Evolutionary conservation across 1,140 invertebrate genomes (phyloP), one percentile per base, ranked within the genome.

Genomic region (Rhagoletis zephyria): DNA sequence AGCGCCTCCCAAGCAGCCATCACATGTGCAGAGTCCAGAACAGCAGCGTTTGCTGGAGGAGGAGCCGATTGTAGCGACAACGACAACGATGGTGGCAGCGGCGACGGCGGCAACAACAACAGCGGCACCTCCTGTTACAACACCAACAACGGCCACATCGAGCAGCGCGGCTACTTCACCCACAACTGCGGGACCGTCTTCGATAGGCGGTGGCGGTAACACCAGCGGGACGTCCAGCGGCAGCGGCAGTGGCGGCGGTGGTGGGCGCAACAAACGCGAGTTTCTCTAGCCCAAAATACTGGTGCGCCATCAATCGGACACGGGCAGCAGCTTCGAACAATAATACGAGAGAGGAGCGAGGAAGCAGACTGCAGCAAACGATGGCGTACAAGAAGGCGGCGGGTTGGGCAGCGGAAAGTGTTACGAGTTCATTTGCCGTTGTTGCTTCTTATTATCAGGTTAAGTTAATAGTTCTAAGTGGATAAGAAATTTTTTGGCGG

Each of bases 1-100:
- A 61, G 93, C 95, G 64, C 95, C 95, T 42, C 94, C 95, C 88
- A 92, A 92, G 91, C 92, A 93, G 90, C 88, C 91, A 90, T 91
- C 91, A 89, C 89, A 90, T 42, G 65, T 16, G 61, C 88, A 56
- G 87, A 88, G 90, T 77, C 89, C 92, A 42, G 89, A 90, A n/a
- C 91, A 93, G 81, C 85, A 91, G 40, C 91, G 91, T 6, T 89
- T 93, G 77, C 90, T 93, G 19, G 92, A 93, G 85, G 91, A 91
- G 19, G 89, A 89, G 16, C 30, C 88, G 7, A 90, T 90, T 74
- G 91, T 89, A 0, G 88, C 86, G 14, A 19, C 88, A 9, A 85
- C 87, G 51, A 88, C 90, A 30, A 42, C 89, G 14, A 45, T 85
- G 19, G 61, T 85, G n/a, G 65, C 74, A 14, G 60, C 85, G 51